Conservation (phyloP, 2,113 vertebrate genomes). For the Melospiza georgiana region DNA sequence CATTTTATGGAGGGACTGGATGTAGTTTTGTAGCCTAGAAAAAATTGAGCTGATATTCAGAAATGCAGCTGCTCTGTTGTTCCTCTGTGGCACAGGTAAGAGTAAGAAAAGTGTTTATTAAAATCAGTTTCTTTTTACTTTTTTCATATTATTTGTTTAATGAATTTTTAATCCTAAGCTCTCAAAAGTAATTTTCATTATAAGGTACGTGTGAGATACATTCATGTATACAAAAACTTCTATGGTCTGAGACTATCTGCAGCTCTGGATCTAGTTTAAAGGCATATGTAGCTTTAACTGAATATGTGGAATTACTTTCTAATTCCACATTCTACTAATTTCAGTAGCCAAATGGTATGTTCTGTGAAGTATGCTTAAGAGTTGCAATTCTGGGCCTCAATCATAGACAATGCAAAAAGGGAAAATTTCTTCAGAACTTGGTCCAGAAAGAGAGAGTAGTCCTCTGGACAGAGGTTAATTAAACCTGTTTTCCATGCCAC, state of each 20-base stretch:
- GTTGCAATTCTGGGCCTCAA: neutral
- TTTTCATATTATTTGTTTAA: neutral
- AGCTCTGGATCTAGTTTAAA: conserved; percentile 9
- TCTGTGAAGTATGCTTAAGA: neutral
- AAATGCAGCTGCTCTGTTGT: neutral
- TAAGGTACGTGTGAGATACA: neutral
- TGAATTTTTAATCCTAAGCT: neutral
- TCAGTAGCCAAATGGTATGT: neutral
- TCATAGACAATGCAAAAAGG: neutral
- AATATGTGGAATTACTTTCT: neutral
- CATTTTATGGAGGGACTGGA: neutral
- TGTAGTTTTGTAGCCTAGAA: neutral
- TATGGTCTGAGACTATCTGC: neutral
- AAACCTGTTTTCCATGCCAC: neutral
- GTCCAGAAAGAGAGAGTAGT: neutral
- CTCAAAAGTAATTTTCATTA: neutral
- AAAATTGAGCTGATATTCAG: neutral
- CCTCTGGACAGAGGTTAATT: neutral
- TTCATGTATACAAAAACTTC: neutral
- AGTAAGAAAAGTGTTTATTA: neutral
- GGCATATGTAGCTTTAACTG: neutral
- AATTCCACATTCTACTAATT: neutral
- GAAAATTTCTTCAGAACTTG: neutral
- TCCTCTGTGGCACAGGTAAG: neutral
- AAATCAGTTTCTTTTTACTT: neutral